Conservation (phyloP, 2,797 vertebrate genomes). For the Pseudopleuronectes americanus region DNA sequence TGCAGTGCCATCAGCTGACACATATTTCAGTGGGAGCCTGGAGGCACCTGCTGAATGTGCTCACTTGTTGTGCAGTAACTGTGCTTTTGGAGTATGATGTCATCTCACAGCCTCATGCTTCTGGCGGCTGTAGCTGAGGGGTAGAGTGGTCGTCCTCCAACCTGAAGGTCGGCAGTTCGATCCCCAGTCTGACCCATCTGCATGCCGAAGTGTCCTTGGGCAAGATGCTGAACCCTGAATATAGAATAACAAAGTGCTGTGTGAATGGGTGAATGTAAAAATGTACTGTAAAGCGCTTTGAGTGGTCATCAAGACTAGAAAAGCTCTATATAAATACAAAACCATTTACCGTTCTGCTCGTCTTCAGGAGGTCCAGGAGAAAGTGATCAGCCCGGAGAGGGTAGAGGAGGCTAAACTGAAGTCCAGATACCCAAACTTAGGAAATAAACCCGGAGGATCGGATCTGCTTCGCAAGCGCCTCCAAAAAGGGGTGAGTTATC, state of each 20-base stretch:
- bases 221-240: no score
- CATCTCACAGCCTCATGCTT: neutral
- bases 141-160: no score
- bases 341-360: no score
- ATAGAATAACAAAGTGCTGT: no score
- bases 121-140: no score
- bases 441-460: conserved; percentile 95
- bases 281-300: no score
- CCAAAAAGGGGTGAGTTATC: conserved; percentile 93
- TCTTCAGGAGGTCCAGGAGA: conserved; percentile 92
- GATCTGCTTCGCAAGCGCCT: conserved; percentile 97
- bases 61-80: neutral
- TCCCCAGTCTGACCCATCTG: no score
- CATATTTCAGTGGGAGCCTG: neutral
- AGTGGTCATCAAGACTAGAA: no score
- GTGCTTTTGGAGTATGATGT: neutral
- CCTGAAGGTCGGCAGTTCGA: no score
- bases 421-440: conserved; percentile 95
- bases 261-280: no score
- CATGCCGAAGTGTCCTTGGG: no score
- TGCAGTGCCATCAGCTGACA: conserved; percentile 8
- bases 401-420: conserved; percentile 97
- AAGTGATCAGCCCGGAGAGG: conserved; percentile 94
- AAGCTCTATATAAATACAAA: no score
- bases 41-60: neutral